These are phyloP conservation scores for Amblyjoppa fuscipennis DNA, from an alignment of 2,888 invertebrate species.

Conservation along the genomic window DNA sequence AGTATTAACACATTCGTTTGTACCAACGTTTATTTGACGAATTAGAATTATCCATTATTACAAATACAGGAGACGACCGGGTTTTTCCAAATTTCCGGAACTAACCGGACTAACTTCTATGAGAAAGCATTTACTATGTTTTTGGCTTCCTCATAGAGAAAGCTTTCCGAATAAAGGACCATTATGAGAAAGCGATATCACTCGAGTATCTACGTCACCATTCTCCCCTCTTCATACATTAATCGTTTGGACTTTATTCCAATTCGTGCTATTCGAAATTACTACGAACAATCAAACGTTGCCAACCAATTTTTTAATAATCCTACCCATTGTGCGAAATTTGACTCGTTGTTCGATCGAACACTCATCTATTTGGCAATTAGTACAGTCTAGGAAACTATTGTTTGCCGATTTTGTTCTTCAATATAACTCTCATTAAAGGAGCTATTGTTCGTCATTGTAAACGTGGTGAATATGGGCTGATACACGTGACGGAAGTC, in stretches of 20 bases:
- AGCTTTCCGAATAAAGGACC: too few relatives aligned
- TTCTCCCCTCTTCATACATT: too few relatives aligned
- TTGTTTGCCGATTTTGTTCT: background rate
- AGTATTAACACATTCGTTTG: conserved; percentile 73
- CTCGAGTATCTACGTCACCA: too few relatives aligned
- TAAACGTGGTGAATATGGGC: background rate
- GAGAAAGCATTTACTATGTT: too few relatives aligned
- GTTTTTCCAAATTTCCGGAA: too few relatives aligned
- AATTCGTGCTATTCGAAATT: too few relatives aligned
- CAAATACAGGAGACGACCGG: conserved; percentile 74
- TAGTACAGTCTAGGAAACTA: conserved; percentile 21
- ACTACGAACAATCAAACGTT: conserved; percentile 58
- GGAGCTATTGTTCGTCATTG: background rate
- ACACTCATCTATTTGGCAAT: conserved; percentile 1
- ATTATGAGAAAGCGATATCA: too few relatives aligned
- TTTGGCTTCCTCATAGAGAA: too few relatives aligned
- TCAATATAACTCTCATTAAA: background rate
- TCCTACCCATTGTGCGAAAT: background rate
- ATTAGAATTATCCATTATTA: conserved; percentile 82
- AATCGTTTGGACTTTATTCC: too few relatives aligned
- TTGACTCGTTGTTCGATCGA: background rate
- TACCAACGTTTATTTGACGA: conserved; percentile 84
- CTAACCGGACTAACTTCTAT: too few relatives aligned
- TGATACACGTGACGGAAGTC: background rate
- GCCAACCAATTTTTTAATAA: conserved; percentile 37